phyloP scores from a whole-genome alignment of 2,888 invertebrate genomes.

The Cataglyphis altisquamis region DNA sequence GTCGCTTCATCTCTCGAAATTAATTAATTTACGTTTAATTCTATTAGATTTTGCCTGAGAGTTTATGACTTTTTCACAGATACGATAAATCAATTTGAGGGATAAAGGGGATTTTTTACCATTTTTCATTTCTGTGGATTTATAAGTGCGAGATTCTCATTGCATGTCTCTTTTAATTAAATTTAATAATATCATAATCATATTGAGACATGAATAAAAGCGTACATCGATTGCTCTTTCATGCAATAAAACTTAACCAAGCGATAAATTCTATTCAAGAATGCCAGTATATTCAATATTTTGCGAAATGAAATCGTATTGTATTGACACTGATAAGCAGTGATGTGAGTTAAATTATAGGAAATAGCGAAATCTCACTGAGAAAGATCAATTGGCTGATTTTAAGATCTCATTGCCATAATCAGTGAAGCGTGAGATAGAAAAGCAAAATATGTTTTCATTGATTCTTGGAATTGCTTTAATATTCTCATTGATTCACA shows the following conservation, averaged over 20 bases:
- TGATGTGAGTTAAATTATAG: not conserved
- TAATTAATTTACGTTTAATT: slow-evolving; percentile 37
- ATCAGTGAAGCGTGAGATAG: not conserved
- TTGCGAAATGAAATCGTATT: not conserved
- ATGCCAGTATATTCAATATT: not conserved
- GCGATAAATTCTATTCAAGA: not conserved
- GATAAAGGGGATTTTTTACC: not conserved
- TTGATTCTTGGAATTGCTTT: not conserved
- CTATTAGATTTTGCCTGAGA: slow-evolving; percentile 8
- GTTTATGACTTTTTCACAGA: not conserved
- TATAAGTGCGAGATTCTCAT: not conserved
- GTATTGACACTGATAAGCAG: not conserved
- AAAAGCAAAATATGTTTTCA: not conserved
- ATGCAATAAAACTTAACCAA: not conserved
- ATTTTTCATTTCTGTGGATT: not conserved
- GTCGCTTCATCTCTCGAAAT: slow-evolving; percentile 23
- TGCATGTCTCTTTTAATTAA: slow-evolving; percentile 6
- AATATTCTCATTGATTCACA: not conserved
- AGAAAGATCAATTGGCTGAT: not conserved
- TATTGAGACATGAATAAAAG: not conserved
- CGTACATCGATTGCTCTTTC: not conserved
- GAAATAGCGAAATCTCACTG: not conserved
- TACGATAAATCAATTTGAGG: slow-evolving; percentile 21
- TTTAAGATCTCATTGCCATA: not conserved
- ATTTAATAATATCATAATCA: not conserved